phyloP scores from a whole-genome alignment of 2,888 invertebrate species.

The Cantharis flavilabris region DNA sequence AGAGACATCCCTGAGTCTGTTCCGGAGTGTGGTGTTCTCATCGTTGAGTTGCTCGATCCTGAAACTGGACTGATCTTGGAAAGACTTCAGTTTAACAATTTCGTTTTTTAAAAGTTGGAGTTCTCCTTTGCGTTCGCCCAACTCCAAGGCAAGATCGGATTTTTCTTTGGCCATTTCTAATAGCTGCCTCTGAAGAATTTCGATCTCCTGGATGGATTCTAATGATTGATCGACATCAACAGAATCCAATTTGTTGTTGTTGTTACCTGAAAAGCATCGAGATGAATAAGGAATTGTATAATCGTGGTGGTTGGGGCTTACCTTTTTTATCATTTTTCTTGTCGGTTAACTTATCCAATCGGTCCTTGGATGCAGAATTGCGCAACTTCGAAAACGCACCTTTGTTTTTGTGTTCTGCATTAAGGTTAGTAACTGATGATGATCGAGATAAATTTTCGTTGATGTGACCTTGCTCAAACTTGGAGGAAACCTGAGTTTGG shows the following conservation, averaged over 20 bases:
- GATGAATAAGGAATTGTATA: not conserved
- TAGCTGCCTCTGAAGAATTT: slow-evolving; percentile 66
- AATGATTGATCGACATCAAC: slow-evolving; percentile 34
- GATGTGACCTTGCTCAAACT: slow-evolving; percentile 53
- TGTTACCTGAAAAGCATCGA: slow-evolving; percentile 32
- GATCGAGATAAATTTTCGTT: slow-evolving; percentile 61
- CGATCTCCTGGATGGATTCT: slow-evolving; percentile 62
- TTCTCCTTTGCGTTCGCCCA: slow-evolving; percentile 69
- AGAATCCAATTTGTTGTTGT: slow-evolving; percentile 49
- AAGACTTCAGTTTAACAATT: slow-evolving; percentile 68
- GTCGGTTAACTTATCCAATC: slow-evolving; percentile 45
- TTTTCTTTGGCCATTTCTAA: slow-evolving; percentile 69
- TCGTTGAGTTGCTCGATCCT: slow-evolving; percentile 72
- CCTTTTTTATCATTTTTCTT: slow-evolving; percentile 49
- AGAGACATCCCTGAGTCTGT: slow-evolving; percentile 76
- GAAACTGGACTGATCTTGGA: slow-evolving; percentile 64
- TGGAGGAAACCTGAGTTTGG: slow-evolving; percentile 59
- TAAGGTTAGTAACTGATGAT: slow-evolving; percentile 69
- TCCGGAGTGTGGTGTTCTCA: slow-evolving; percentile 77
- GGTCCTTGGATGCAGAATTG: slow-evolving; percentile 53
- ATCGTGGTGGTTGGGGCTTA: slow-evolving; percentile 8
- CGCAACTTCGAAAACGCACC: slow-evolving; percentile 55
- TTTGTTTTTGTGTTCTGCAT: slow-evolving; percentile 63
- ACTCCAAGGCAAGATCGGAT: slow-evolving; percentile 66
- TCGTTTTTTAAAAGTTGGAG: slow-evolving; percentile 70